A percentile compares a stretch with the other conserved stretches of the same genome.
Conservation (phyloP, 2,113 vertebrate genomes). For the Piprites chloris region DNA sequence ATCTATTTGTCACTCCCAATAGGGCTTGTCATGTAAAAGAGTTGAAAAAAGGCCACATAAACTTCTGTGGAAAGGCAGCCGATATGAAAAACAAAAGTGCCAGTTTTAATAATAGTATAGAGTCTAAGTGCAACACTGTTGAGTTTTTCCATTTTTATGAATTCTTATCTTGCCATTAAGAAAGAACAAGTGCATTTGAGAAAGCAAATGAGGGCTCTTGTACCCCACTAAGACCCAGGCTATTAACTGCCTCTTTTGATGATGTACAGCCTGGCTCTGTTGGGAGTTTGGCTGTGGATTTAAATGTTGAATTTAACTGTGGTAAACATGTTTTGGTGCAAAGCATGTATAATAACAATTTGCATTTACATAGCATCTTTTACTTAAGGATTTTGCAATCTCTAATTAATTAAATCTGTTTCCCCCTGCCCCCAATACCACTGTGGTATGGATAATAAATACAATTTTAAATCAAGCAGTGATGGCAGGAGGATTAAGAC, state of each 20-base stretch:
- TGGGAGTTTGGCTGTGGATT: constrained; percentile 44
- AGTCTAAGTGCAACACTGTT: not conserved
- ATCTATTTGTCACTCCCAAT: constrained; percentile 21
- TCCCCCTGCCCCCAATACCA: not conserved
- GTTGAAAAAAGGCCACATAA: constrained; percentile 28
- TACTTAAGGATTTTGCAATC: constrained; percentile 38
- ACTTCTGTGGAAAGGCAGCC: not conserved
- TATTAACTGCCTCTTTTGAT: constrained; percentile 50
- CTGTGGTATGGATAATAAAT: constrained; percentile 24
- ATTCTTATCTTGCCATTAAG: constrained; percentile 42
- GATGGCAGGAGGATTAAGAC: constrained; percentile 27
- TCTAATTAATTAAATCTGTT: constrained; percentile 58
- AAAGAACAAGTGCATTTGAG: not conserved
- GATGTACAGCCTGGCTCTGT: not conserved
- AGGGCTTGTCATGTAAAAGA: constrained; percentile 7
- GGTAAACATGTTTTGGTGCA: constrained; percentile 43
- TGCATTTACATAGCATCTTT: constrained; percentile 55
- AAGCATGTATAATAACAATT: constrained; percentile 40
- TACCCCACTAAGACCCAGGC: constrained; percentile 17
- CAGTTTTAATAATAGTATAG: constrained; percentile 18
- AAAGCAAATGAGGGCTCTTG: not conserved
- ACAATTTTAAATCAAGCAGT: not conserved
- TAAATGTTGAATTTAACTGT: constrained; percentile 21
- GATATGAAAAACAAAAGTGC: constrained; percentile 28
- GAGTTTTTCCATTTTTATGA: constrained; percentile 43